Base-by-base conservation (phyloP, 2,888 invertebrate genomes). In the Polyploca ridens region DNA sequence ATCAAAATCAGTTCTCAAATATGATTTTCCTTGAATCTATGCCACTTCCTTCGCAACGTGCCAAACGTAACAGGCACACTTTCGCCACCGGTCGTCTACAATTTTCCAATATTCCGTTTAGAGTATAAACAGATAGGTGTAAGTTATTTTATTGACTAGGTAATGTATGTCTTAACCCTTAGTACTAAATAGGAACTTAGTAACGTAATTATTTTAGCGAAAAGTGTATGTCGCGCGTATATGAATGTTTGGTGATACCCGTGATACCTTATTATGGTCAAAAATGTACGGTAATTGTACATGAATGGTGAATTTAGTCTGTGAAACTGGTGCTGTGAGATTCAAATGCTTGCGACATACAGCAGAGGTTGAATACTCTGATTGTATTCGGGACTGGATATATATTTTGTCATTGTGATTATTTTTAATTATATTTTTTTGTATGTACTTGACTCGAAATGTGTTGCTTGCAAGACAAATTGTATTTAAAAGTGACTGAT, bases 131-230 rank as follows among this genome's bases (percentile, higher is more conserved):
- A 86, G 83, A 68, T 92, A 91, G 90, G 75, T 82, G 79, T 93
- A 93, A 93, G 91, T 89, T 89, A 92, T 90, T 90, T 85, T 91
- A 91, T 85, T 41, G 41, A 90, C 83, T 91, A 91, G 87, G 81
- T 90, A 90, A 88, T 88, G 89, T 91, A 92, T 89, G 90, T 91
- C 88, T 89, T 91, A 93, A 91, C 86, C 89, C 77, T 93, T 92
- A 89, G 82, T 79, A 75, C 74, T 87, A 84, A 86, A 84, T 86
- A 85, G 82, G 78, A 76, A 75, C 69, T 82, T 91, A 90, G 90
- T 76, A 79, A 83, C 86, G 85, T 91, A 89, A 89, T 84, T 78
- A 84, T 85, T 85, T 87, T 88, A 88, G 82, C 81, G 82, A 84
- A 85, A 84, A 81, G 83, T 85, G 91, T 91, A 89, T 90, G 91